These are phyloP conservation scores for Xanthia togata DNA, from an alignment of 2,888 invertebrate species.

Conservation along the genomic window DNA sequence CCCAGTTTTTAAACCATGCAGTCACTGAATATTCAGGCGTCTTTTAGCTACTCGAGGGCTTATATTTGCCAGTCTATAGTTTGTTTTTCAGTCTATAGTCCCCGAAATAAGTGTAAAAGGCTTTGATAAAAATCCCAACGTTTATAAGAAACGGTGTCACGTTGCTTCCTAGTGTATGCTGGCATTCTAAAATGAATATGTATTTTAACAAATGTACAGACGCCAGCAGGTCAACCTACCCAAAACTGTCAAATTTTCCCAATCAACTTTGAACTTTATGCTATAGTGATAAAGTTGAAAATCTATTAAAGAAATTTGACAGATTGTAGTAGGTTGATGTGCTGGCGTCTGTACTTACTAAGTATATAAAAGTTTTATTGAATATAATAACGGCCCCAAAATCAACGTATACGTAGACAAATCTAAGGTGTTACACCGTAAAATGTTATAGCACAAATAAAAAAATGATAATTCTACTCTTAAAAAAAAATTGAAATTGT, in stretches of 20 bases:
- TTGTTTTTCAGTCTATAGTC: background rate
- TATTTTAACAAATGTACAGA: constrained; percentile 4
- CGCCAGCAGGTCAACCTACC: too few relatives aligned
- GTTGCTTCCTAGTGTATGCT: background rate
- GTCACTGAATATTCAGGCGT: background rate
- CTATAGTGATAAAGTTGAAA: too few relatives aligned
- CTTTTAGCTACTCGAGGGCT: background rate
- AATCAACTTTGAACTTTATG: too few relatives aligned
- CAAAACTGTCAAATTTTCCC: too few relatives aligned
- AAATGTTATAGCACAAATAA: constrained; percentile 37
- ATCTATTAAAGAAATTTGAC: too few relatives aligned
- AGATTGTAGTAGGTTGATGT: too few relatives aligned
- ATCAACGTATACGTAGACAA: constrained; percentile 45
- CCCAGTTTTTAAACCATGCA: background rate
- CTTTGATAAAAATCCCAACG: background rate
- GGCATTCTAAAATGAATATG: background rate
- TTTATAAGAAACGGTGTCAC: background rate
- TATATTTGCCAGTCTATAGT: background rate
- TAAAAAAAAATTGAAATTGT: background rate
- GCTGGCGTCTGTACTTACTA: too few relatives aligned
- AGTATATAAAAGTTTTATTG: background rate
- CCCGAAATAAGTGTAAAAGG: background rate
- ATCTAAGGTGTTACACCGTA: constrained; percentile 15
- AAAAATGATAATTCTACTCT: too few relatives aligned
- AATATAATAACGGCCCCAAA: constrained; percentile 6